Conservation (phyloP, 30 jellyfish, hydroid and myxozoan species). For the Rhopilema esculentum region DNA sequence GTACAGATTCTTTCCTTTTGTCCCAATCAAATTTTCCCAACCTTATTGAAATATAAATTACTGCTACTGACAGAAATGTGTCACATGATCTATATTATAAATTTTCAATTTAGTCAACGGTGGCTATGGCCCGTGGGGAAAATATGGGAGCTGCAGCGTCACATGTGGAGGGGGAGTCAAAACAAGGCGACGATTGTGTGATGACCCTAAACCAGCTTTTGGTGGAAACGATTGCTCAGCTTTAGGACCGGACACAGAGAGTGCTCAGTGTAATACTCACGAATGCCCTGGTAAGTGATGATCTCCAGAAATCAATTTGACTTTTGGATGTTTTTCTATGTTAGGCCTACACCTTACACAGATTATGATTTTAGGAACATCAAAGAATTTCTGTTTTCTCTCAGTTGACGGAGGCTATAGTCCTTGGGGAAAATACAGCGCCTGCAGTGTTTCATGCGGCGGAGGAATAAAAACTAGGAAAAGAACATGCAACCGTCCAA, state of each 20-base stretch:
- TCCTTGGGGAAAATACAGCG: constrained; percentile 9
- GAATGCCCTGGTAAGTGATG: constrained; percentile 52
- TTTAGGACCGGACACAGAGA: constrained; percentile 12
- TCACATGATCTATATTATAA: no score
- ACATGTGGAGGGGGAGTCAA: neutral
- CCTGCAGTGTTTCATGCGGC: constrained; percentile 32
- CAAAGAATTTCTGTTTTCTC: neutral
- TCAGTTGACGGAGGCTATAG: neutral
- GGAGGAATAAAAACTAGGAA: constrained; percentile 24
- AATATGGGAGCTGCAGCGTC: neutral
- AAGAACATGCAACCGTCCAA: constrained; percentile 12
- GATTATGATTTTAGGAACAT: neutral
- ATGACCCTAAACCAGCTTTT: neutral
- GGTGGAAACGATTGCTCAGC: constrained; percentile 21
- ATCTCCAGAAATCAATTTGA: neutral
- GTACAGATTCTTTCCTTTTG: no score
- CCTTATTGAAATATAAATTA: no score
- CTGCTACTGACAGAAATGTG: no score
- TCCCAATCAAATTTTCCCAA: no score
- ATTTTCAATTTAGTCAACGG: neutral
- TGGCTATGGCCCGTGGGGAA: neutral
- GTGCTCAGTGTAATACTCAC: constrained; percentile 14
- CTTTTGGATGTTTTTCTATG: neutral
- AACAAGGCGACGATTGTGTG: neutral
- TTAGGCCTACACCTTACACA: neutral